phyloP scores from a whole-genome alignment of 2,888 invertebrate species.

The Sarcophaga caerulescens region DNA sequence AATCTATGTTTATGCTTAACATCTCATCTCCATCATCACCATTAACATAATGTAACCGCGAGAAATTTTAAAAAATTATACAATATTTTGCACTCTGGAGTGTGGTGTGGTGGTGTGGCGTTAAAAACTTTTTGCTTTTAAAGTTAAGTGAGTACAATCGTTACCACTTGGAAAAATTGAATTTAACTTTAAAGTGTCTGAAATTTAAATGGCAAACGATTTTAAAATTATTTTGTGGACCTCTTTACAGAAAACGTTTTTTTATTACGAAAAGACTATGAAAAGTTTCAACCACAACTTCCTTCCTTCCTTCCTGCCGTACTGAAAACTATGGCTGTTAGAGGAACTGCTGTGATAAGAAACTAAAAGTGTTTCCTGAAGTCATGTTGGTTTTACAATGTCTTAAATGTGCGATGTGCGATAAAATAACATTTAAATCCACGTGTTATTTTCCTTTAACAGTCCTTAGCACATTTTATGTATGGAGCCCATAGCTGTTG shows the following conservation, averaged over 20 bases:
- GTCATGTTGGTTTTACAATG: not conserved
- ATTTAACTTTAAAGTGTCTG: not conserved
- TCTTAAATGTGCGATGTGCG: not conserved
- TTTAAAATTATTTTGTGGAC: not conserved
- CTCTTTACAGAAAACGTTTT: not conserved
- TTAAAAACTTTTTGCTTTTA: slow-evolving; percentile 42
- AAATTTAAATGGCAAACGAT: slow-evolving; percentile 10
- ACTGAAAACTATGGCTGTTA: not conserved
- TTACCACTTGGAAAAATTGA: not conserved
- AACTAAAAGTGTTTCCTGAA: not conserved
- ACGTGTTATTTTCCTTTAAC: not conserved
- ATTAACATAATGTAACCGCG: slow-evolving; percentile 18
- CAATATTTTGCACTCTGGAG: not conserved
- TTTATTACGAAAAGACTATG: not conserved
- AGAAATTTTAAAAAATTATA: slow-evolving; percentile 40
- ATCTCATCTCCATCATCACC: not conserved
- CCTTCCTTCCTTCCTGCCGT: no score
- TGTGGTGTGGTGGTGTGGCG: slow-evolving; percentile 12
- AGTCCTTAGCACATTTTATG: not conserved
- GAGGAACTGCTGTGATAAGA: not conserved
- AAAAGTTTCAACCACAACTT: not conserved
- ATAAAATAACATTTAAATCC: not conserved
- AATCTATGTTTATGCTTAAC: not conserved
- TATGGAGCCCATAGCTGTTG: no score
- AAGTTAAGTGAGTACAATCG: slow-evolving; percentile 2